Conservation (phyloP, 2,113 vertebrate species). For the Aviceda subcristata region DNA sequence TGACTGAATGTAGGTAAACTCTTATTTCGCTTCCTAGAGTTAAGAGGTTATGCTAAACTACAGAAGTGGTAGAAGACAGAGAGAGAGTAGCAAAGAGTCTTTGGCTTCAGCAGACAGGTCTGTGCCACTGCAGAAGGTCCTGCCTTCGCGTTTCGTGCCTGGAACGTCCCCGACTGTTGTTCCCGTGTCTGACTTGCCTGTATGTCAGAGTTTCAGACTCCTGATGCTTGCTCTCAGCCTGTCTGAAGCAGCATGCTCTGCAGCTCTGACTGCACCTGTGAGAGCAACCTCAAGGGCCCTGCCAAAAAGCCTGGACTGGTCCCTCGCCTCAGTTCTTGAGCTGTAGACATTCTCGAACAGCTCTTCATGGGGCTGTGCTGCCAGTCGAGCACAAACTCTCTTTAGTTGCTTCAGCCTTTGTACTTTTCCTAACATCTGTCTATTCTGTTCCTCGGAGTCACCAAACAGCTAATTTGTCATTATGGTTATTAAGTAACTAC, state of each 20-base stretch:
- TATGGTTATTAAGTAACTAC: conserved; percentile 12
- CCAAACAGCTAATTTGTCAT: conserved; percentile 18
- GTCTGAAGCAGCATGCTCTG: not conserved
- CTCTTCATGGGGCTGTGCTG: not conserved
- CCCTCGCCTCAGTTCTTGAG: not conserved
- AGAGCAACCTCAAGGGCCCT: not conserved
- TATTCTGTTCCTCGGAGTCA: not conserved
- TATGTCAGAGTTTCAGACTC: not conserved
- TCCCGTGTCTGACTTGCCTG: not conserved
- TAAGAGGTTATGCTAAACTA: not conserved
- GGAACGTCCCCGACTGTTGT: not conserved
- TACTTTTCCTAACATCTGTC: not conserved
- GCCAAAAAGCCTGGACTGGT: not conserved
- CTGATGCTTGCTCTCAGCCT: not conserved
- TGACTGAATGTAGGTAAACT: not conserved
- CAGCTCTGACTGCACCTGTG: not conserved
- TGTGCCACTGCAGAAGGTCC: not conserved
- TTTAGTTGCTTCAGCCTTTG: not conserved
- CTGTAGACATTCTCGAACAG: not conserved
- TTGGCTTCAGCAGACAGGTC: not conserved
- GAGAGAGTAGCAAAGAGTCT: not conserved
- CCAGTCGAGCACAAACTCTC: not conserved
- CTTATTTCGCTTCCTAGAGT: not conserved
- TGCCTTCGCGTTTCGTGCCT: fast-evolving
- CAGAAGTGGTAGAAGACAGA: not conserved